These are phyloP conservation scores for Acrobasis consociella DNA, from an alignment of 2,888 invertebrate species.

Conservation along the genomic window DNA sequence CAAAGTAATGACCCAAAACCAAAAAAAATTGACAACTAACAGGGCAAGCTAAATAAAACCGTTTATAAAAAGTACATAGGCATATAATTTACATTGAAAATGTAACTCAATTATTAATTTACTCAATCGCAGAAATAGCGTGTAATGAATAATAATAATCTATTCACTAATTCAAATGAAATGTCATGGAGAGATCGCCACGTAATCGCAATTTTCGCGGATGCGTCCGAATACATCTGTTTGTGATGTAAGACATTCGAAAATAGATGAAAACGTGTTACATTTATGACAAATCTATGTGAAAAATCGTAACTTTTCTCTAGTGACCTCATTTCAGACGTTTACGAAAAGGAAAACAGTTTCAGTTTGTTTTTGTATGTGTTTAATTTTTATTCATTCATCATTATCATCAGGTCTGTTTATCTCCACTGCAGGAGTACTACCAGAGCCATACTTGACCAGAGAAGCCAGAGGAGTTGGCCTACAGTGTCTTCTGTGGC, in stretches of 20 bases:
- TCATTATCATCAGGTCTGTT: too few relatives aligned
- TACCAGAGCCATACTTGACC: too few relatives aligned
- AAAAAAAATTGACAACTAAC: too few relatives aligned
- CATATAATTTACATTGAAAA: background rate
- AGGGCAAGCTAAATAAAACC: too few relatives aligned
- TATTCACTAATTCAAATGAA: background rate
- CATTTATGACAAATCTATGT: constrained; percentile 1
- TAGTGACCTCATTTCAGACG: background rate
- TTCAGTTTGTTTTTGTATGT: background rate
- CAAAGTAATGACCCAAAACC: too few relatives aligned
- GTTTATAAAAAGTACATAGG: too few relatives aligned
- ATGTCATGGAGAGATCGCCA: background rate
- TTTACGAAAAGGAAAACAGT: background rate
- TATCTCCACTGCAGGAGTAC: too few relatives aligned
- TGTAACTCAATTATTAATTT: background rate
- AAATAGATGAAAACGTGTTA: background rate
- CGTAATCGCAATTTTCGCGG: constrained; percentile 4
- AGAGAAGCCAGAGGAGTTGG: too few relatives aligned
- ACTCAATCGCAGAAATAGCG: background rate
- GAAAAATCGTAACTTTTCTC: constrained; percentile 13
- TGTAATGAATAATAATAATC: background rate
- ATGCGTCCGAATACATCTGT: background rate
- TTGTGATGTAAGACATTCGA: constrained; percentile 6
- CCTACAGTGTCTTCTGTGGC: too few relatives aligned
- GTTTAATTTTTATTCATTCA: too few relatives aligned